Evolutionary conservation across 2,797 vertebrate genomes (phyloP), one percentile per base, ranked within the genome.

Genomic region (Pipistrellus pipistrellus): DNA sequence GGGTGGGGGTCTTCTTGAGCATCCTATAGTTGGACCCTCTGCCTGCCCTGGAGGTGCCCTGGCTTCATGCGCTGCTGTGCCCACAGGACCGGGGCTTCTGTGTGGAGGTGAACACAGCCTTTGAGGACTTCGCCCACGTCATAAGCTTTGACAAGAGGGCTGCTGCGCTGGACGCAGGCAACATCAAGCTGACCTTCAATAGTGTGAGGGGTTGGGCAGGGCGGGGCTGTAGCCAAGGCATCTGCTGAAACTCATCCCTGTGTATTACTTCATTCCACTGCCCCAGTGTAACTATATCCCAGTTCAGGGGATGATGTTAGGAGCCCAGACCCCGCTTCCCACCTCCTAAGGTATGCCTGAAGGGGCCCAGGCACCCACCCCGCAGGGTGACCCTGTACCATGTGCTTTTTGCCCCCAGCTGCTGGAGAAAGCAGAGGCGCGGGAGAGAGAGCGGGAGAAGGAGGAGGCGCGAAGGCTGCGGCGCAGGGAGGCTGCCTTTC

Each of bases 101-200:
- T 41, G 98, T 98, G 95, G 98, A 98, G 86, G 97, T 98, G 94
- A 98, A 98, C 82, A 98, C 98, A 72, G 98, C 98, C 46, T 98
- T 98, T 94, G 98, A 98, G 91, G 98, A 98, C 97, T 98, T 98
- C 96, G 98, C 98, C 85, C 98, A 98, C 53, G 94, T 98, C 94
- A 98, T 98, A 97, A 98, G 98, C 96, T 98, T 98, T 96, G 98
- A 98, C 97, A 98, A 98, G 97, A 97, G 98, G 94, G 98, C 98
- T 32, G 98, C 98, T 81, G 98, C 98, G 35, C 97, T 98, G 95
- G 98, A 98, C 85, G 98, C 98, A 88, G 98, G 98, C 95, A 98
- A 98, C 96, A 98, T 98, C 97, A 98, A 98, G 96, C 97, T 98
- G 94, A 98, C 98, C 90, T 98, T 98, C 96, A 98, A 98, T 95